Evolutionary conservation across 2,888 invertebrate genomes (phyloP), one percentile per base, ranked within the genome.

Genomic region (Marasmarcha lunaedactyla): DNA sequence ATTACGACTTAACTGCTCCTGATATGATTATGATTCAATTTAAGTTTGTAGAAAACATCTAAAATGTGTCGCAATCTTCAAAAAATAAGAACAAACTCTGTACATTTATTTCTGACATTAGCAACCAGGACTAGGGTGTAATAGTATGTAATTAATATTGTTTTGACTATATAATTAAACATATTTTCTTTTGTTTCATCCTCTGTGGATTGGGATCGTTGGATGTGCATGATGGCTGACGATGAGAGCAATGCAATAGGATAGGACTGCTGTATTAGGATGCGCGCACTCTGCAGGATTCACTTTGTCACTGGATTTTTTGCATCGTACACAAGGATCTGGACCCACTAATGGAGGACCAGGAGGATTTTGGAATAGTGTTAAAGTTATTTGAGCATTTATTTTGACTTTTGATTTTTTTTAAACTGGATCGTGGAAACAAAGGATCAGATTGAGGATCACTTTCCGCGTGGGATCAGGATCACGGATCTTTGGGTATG

Each of bases 121-220:
- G 20, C 20, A 20, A 20, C 7, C 7, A 20, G 20, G 7, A n/a
- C 3, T 20, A 20, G 3, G 3, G 20, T 7, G 7, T 5, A 3
- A 5, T 20, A 20, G 20, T 20, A 20, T 20, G 20, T 20, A 20
- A 20, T 20, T 3, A 20, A 20, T 7, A 20, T 7, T 7, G 7
- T 20, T 20, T 30, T 30, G 30, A 30, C 30, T 3, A 54, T 59
- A 64, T 71, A 63, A 74, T 70, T 71, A 79, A 81, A 76, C 62
- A 58, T 56, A 66, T 72, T 78, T 74, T 81, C 77, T 83, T 83
- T 83, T 83, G 81, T 83, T 83, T 79, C 83, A 83, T 81, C 81
- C 79, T 62, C 81, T 83, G 73, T 81, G 81, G 81, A 78, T 78
- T 73, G 71, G 72, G 63, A 57, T 77, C 71, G 59, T 62, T 66